Evolutionary conservation across 2,888 invertebrate genomes (phyloP), one percentile per base, ranked within the genome.

Genomic region (Drosophila aldrichi): DNA sequence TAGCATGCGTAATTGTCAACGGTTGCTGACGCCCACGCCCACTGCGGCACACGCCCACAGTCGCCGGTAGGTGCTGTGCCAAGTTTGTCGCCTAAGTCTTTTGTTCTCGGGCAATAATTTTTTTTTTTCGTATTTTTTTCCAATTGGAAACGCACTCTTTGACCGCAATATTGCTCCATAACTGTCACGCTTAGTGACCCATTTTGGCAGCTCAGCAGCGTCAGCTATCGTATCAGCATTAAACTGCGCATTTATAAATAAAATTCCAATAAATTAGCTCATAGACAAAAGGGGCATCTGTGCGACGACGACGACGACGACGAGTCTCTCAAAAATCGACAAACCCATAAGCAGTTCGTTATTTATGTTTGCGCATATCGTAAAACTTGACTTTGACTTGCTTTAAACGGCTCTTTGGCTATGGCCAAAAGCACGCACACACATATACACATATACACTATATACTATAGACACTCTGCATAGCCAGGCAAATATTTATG

Each of bases 131-230:
- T 22, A 1, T 14, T 43, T 41, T 18, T 43, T 7, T 22, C 52
- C 16, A 29, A 59, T 59, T 58, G 32, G 69, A 54, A 58, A 68
- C 69, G 29, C 67, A 51, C 66, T 70, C 54, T 61, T 51, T 62
- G 68, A 77, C 79, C 64, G 69, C 75, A 77, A 83, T 81, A 83
- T 83, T 83, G 81, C 57, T 74, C 88, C 67, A 85, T 85, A 85
- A 88, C 79, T 89, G 85, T 88, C 85, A 86, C 57, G 70, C 81
- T 88, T 81, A 83, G 79, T 85, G 89, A 83, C 85, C 89, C 84
- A 85, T 88, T 85, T 88, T 83, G 78, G 83, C 61, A 58, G 44
- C 64, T 66, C 59, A 40, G 9, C 48, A 29, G 48, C 46, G 61
- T 40, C 61, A n/a, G n/a, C n/a, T 38, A 25, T 58, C 59, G 40